A percentile compares a stretch with the other conserved stretches of the same genome.
Evolutionary conservation across 2,888 invertebrate species (phyloP).

Genomic region (Nephrotoma flavescens): DNA sequence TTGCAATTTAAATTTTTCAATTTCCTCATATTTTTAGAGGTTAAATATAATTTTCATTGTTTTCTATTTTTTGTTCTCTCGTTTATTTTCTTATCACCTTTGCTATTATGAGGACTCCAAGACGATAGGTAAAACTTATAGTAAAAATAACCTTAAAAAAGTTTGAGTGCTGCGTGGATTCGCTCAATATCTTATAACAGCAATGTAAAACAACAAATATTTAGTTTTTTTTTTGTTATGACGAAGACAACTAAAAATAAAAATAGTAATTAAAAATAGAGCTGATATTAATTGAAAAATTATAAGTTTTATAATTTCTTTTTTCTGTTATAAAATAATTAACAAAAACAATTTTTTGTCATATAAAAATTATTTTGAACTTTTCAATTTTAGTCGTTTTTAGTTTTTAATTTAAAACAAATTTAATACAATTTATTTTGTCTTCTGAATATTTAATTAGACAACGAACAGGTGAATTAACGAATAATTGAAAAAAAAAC

Average conservation of each 20-base stretch:
- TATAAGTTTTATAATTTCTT: background rate
- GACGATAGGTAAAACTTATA: background rate
- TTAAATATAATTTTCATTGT: background rate
- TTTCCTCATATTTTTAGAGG: background rate
- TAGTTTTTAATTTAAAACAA: background rate
- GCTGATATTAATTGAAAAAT: background rate
- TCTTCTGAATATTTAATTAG: background rate
- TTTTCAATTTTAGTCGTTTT: background rate
- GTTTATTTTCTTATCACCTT: background rate
- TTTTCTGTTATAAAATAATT: background rate
- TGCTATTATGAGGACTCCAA: background rate
- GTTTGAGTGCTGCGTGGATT: background rate
- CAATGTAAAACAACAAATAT: background rate
- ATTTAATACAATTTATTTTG: background rate
- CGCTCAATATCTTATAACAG: background rate
- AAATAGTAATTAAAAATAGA: background rate
- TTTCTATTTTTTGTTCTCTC: too few species aligned
- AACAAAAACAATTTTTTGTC: background rate
- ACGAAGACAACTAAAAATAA: background rate
- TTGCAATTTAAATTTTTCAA: background rate
- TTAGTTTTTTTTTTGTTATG: background rate
- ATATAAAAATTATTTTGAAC: background rate
- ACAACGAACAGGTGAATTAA: background rate
- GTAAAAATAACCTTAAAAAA: background rate
- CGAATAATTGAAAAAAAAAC: too few species aligned